phyloP scores from a whole-genome alignment of 2,888 invertebrate species.

The Drosophila borealis region DNA sequence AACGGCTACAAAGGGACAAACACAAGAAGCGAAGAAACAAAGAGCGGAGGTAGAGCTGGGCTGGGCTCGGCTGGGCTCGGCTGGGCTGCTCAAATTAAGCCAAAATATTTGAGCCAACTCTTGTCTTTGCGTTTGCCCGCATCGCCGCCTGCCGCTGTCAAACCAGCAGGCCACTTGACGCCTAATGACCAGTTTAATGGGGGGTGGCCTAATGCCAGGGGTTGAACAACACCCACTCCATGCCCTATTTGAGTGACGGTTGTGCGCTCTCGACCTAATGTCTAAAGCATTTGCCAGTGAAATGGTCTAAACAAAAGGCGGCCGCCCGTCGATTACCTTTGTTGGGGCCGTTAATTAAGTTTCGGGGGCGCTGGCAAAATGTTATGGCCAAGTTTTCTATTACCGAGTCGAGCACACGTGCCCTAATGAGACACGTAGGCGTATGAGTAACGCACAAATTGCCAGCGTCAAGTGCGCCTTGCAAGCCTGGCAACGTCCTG shows the following conservation, averaged over 20 bases:
- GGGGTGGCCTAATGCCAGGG: conserved; percentile 16
- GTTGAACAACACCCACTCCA: background rate
- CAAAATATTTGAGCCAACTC: conserved; percentile 60
- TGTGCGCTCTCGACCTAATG: conserved; percentile 53
- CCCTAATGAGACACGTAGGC: conserved; percentile 75
- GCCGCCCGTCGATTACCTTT: conserved; percentile 65
- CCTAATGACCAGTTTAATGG: conserved; percentile 77
- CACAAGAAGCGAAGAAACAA: background rate
- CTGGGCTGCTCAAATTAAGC: conserved; percentile 68
- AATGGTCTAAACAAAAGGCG: conserved; percentile 66
- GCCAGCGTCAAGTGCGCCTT: conserved; percentile 35
- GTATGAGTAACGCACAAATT: conserved; percentile 73
- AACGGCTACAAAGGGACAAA: conserved; percentile 11
- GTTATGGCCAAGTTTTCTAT: conserved; percentile 77
- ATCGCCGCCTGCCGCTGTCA: conserved; percentile 43
- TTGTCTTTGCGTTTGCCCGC: conserved; percentile 46
- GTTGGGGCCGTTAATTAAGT: conserved; percentile 71
- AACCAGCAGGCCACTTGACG: conserved; percentile 72
- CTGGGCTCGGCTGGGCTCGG: background rate
- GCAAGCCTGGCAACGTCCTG: conserved; percentile 40
- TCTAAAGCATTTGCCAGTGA: conserved; percentile 68
- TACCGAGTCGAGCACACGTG: conserved; percentile 59
- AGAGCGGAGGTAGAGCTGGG: background rate
- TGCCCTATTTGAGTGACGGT: conserved; percentile 21
- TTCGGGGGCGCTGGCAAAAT: conserved; percentile 58